Conservation (phyloP, 2,113 vertebrate genomes). For the Megaceryle maxima region DNA sequence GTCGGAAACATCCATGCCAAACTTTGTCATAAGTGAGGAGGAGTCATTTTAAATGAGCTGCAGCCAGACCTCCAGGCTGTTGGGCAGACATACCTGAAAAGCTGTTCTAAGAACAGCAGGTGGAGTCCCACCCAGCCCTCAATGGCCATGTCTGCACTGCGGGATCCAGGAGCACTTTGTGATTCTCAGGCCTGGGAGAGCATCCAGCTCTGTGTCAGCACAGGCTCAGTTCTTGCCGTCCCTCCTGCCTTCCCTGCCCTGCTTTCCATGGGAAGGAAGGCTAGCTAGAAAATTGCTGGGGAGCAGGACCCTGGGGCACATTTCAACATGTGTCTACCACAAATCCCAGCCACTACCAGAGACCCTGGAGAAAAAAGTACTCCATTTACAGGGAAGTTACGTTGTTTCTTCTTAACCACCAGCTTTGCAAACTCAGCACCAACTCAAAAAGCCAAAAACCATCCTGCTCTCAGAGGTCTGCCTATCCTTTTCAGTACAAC, state of each 20-base stretch:
- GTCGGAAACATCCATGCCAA: not conserved
- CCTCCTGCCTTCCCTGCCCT: not conserved
- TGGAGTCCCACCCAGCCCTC: not conserved
- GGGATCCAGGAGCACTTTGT: not conserved
- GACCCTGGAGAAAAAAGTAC: not conserved
- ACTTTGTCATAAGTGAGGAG: not conserved
- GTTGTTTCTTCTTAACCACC: not conserved
- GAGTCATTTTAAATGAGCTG: not conserved
- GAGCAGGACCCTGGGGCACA: not conserved
- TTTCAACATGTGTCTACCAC: not conserved
- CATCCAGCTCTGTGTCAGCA: not conserved
- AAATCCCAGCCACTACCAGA: accelerated
- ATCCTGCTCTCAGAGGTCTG: not conserved
- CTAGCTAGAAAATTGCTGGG: not conserved
- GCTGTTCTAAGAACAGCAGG: not conserved
- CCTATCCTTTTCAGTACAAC: too few relatives aligned
- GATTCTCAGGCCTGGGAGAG: not conserved
- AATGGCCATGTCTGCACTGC: not conserved
- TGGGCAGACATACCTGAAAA: slow-evolving; percentile 55
- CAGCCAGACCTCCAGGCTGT: slow-evolving; percentile 15
- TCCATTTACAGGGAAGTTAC: not conserved
- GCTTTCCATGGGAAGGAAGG: not conserved
- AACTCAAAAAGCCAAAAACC: not conserved
- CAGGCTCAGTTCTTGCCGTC: not conserved
- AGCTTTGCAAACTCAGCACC: not conserved